Evolutionary conservation across 2,113 vertebrate species (phyloP).

Genomic region (Numida meleagris): DNA sequence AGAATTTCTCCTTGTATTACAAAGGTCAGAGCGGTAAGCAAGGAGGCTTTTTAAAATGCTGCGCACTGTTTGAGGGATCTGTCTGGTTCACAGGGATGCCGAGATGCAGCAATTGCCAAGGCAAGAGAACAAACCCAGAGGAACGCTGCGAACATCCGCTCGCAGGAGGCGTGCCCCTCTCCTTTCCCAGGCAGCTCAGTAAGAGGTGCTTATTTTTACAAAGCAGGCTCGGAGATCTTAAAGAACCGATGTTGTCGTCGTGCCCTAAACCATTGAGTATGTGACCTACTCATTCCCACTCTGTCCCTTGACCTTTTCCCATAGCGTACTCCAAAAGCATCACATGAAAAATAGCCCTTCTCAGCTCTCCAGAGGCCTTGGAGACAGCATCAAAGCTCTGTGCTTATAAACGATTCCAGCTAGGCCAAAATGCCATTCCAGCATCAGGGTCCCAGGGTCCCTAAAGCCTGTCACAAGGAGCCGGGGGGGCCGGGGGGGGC

Average conservation of each 20-base stretch:
- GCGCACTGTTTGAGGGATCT: neutral
- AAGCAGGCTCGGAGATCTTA: slow-evolving; percentile 51
- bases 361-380: slow-evolving; percentile 47
- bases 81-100: rapidly evolving
- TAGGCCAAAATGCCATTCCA: slow-evolving; percentile 57
- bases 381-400: slow-evolving; percentile 61
- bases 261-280: slow-evolving; percentile 66
- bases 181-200: slow-evolving; percentile 59
- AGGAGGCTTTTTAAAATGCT: neutral
- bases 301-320: slow-evolving; percentile 72
- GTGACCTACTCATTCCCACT: slow-evolving; percentile 60
- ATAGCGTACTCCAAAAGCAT: slow-evolving; percentile 61
- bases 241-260: slow-evolving; percentile 16
- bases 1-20: neutral
- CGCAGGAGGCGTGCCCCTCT: neutral
- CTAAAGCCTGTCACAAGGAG: neutral
- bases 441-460: neutral
- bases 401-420: slow-evolving; percentile 51
- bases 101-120: neutral
- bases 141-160: neutral
- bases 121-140: neutral
- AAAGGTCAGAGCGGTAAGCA: neutral
- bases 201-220: slow-evolving; percentile 67
- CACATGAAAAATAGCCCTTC: slow-evolving; percentile 57
- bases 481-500: neutral